Percentiles rank a stretch among this genome's conserved stretches.
Evolutionary conservation across 2,113 vertebrate species (phyloP).

Genomic region (Hemicordylus capensis): DNA sequence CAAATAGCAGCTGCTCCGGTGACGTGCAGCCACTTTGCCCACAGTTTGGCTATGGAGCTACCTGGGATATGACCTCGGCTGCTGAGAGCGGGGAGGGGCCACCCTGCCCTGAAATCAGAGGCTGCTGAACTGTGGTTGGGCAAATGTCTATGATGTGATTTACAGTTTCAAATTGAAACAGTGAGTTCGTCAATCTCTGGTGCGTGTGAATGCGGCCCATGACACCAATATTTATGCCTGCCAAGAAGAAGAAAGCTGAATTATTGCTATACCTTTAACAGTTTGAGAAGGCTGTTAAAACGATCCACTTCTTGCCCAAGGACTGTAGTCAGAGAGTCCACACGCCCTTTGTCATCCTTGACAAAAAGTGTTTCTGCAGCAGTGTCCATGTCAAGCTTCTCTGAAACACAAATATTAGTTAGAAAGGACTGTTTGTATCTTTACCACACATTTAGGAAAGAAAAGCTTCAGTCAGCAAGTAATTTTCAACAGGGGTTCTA

Average conservation of each 20-base stretch:
- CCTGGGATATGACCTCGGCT: too few species aligned
- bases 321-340: conserved; percentile 83
- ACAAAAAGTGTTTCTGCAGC: conserved; percentile 77
- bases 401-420: conserved; percentile 70
- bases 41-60: too few species aligned
- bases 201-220: too few species aligned
- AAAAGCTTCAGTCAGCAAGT: not conserved
- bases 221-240: not conserved
- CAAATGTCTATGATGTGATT: too few species aligned
- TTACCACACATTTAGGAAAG: not conserved
- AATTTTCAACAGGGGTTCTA: not conserved
- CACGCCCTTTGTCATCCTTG: conserved; percentile 74
- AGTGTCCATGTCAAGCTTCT: conserved; percentile 77
- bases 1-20: too few species aligned
- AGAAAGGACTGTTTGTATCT: conserved; percentile 6
- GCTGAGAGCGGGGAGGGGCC: too few species aligned
- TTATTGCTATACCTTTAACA: conserved; percentile 69
- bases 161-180: too few species aligned
- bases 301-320: conserved; percentile 82
- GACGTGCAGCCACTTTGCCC: too few species aligned
- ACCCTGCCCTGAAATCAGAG: too few species aligned
- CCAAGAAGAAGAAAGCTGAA: not conserved
- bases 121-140: too few species aligned
- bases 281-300: conserved; percentile 79
- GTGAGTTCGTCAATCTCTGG: too few species aligned